Evolutionary conservation across 2,888 invertebrate species (phyloP).

Genomic region (Drosophila limbata): DNA sequence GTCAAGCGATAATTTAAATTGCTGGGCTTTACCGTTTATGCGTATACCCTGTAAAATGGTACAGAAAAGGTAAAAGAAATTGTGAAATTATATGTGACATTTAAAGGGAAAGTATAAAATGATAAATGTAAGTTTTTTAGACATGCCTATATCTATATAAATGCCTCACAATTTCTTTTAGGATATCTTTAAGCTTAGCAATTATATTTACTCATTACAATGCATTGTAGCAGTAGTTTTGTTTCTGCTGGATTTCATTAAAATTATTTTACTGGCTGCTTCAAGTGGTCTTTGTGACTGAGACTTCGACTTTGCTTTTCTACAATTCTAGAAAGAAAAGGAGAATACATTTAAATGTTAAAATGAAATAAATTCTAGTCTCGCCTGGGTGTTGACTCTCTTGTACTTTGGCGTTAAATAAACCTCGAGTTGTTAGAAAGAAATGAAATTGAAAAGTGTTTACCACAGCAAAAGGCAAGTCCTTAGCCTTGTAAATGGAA

Average conservation of each 20-base stretch:
- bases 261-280: slow-evolving; percentile 46
- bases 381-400: slow-evolving; percentile 13
- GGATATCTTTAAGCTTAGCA: neutral
- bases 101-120: neutral
- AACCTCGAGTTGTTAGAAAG: slow-evolving; percentile 25
- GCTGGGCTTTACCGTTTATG: slow-evolving; percentile 10
- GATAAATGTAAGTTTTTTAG: neutral
- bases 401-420: slow-evolving; percentile 29
- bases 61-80: neutral
- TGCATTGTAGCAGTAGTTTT: slow-evolving; percentile 30
- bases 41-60: slow-evolving; percentile 18
- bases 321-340: neutral
- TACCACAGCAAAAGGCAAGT: slow-evolving; percentile 33
- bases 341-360: slow-evolving; percentile 10
- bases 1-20: slow-evolving; percentile 52
- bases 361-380: slow-evolving; percentile 28
- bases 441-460: slow-evolving; percentile 51
- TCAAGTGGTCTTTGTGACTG: slow-evolving; percentile 28
- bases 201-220: neutral
- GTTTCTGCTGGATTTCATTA: slow-evolving; percentile 58
- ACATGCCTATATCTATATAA: neutral
- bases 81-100: neutral
- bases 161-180: neutral
- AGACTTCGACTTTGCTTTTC: neutral
- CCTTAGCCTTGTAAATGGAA: slow-evolving; percentile 15